Base-by-base conservation (phyloP, 2,888 invertebrate genomes). In the Cosmopolites sordidus region DNA sequence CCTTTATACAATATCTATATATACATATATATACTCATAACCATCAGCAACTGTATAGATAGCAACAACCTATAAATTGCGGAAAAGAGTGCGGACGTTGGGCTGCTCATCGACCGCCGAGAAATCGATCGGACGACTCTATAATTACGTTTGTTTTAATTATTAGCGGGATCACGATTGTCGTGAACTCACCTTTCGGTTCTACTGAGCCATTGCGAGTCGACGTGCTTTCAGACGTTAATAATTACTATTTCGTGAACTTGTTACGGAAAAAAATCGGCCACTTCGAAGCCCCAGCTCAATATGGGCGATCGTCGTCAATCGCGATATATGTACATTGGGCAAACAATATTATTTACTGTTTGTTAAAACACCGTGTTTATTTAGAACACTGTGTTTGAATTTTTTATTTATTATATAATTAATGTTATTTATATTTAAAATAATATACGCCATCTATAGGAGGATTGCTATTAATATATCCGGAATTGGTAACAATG, bases 81-180 rank as follows among this genome's bases (percentile, higher is more conserved):
- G 33, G 33, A 33, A 33, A 33, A 33, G 33, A 33, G 8, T 11
- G 8, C n/a, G 27, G 6, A 9, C 27, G 27, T 27, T 9, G 27
- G 5, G 12, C 33, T 33, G 33, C 12, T 12, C n/a, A 33, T 12
- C 33, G 33, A 33, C 12, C n/a, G 33, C 33, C n/a, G n/a, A 33
- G 33, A 22, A 22, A 33, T 33, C 33, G 33, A 33, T 12, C 33
- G 33, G 5, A 33, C 33, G 33, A 33, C 51, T 43, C 48, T 48
- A 54, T 58, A 58, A 58, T 58, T 58, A 51, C 54, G 49, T 54
- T 58, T 58, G 58, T 58, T 58, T 58, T 58, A 58, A 58, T 58
- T 58, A 58, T 58, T 51, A 50, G 43, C 51, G 30, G 22, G 58
- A 48, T 58, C 58, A 58, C 58, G 58, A 54, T 51, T 54, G 54